Evolutionary conservation across 1,140 invertebrate genomes (phyloP), one percentile per base, ranked within the genome.

Genomic region (Dreissena rostriformis): DNA sequence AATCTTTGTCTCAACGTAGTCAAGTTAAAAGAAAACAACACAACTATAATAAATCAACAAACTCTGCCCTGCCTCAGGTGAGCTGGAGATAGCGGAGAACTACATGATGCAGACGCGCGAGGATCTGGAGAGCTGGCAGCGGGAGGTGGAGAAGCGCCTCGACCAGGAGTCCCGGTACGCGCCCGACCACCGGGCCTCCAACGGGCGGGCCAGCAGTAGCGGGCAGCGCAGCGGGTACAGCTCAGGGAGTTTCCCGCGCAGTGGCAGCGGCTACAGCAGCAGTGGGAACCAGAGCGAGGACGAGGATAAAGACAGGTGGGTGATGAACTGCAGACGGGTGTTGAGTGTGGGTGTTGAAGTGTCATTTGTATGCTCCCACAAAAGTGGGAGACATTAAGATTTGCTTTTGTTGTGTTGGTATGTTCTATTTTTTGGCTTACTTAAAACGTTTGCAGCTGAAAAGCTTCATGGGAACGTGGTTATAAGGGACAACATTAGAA

Each of bases 61-160:
- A 39, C 39, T 39, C 39, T 39, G 39, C 39, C 39, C 39, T 8
- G 8, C 39, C 39, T 39, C 29, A 90, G 91, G 85, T 26, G 88
- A 90, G 49, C 65, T 91, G 57, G 90, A 89, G 66, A 85, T 91
- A 55, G 88, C 88, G 10, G 90, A 89, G 66, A 89, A 87, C 24
- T 88, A 88, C n/a, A 86, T 91, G 80, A 85, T 88, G 29, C 85
- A 78, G 82, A 89, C 83, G 61, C 86, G 76, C 12, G 90, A 91
- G 72, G 90, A 90, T 19, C 80, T 92, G 22, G 92, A 93, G 61
- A 87, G 88, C 8, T 96, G 96, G 96, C 94, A 95, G 61, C 95
- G 96, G 84, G 96, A 96, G 90, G 91, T 96, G 15, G 95, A 96
- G 81, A 94, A 95, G 84, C 75, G 91, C 53, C 82, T 92, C 26